Conservation (phyloP, 1,140 invertebrate genomes). For the Zeugodacus cucurbitae region DNA sequence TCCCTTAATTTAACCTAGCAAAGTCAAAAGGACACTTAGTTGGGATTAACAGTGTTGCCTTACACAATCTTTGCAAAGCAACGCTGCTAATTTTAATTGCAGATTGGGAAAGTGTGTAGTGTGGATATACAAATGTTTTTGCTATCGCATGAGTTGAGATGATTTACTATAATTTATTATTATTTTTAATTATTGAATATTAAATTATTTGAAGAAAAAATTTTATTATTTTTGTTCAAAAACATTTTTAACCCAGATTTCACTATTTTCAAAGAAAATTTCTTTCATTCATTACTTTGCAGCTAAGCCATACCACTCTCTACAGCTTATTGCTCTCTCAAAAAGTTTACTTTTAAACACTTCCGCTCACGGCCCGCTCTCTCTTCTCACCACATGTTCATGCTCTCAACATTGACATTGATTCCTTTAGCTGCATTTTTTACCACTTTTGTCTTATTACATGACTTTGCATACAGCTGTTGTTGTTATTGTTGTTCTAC, state of each 20-base stretch:
- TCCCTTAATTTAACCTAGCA: background rate
- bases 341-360: background rate
- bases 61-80: background rate
- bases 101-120: background rate
- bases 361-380: background rate
- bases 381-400: background rate
- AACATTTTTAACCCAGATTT: too few species aligned
- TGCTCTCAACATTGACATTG: conserved; percentile 36
- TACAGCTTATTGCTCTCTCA: background rate
- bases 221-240: too few species aligned
- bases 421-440: background rate
- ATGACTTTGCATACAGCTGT: background rate
- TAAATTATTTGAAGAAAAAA: background rate
- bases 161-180: background rate
- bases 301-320: background rate
- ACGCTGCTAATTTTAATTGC: background rate
- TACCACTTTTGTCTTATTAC: background rate
- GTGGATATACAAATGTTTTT: background rate
- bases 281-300: background rate
- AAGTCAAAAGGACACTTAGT: conserved; percentile 26
- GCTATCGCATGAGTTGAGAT: background rate
- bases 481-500: background rate
- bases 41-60: background rate
- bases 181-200: background rate
- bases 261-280: background rate